A percentile compares a stretch with the other conserved stretches of the same genome.
Evolutionary conservation across 1,140 invertebrate species (phyloP).

Genomic region (Bombyx mandarina): DNA sequence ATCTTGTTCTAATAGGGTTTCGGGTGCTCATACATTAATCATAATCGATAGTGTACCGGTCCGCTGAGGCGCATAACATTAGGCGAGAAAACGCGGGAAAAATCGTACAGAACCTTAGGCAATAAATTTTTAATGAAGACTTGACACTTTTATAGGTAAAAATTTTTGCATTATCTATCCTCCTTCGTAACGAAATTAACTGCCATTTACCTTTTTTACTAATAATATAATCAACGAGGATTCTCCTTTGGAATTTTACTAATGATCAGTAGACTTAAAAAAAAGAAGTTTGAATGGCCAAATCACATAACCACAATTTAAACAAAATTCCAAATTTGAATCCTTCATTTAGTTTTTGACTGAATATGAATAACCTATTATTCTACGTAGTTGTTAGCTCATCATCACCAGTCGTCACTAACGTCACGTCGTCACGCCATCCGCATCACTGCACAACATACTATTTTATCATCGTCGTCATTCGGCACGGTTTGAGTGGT

Average conservation of each 20-base stretch:
- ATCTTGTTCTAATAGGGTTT: no score
- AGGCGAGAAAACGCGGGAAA: not conserved
- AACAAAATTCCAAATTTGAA: conserved; percentile 1
- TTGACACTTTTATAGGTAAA: conserved; percentile 64
- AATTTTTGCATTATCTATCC: conserved; percentile 52
- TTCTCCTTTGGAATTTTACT: conserved; percentile 7
- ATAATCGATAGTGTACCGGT: no score
- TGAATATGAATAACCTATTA: not conserved
- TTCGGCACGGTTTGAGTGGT: conserved; percentile 60
- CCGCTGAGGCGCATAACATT: not conserved
- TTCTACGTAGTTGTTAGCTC: not conserved
- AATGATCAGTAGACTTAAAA: no score
- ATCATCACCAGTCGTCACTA: conserved; percentile 21
- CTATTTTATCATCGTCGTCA: conserved; percentile 37
- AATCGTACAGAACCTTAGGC: conserved; percentile 26
- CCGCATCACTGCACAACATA: conserved; percentile 63
- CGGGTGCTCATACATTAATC: no score
- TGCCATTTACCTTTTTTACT: conserved; percentile 56
- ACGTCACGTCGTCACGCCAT: conserved; percentile 35
- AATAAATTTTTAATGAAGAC: conserved; percentile 56
- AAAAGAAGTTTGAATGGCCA: no score
- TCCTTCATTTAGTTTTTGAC: not conserved
- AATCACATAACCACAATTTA: not conserved
- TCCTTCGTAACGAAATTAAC: conserved; percentile 47
- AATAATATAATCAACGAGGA: conserved; percentile 34